Evolutionary conservation across 2,113 vertebrate species (phyloP).

Genomic region (Ictidomys tridecemlineatus): DNA sequence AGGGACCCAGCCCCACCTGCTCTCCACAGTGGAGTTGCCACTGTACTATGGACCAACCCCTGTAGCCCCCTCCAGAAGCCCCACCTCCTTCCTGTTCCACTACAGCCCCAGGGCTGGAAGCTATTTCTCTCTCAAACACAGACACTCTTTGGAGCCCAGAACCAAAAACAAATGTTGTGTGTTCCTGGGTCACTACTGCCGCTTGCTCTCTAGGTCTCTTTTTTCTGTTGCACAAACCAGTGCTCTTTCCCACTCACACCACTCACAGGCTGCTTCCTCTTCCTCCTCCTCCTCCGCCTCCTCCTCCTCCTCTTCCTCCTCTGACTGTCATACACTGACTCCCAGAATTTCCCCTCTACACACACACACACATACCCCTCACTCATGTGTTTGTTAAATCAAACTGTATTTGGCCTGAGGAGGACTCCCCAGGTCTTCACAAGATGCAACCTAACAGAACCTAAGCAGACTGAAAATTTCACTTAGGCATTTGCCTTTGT

Average conservation of each 20-base stretch:
- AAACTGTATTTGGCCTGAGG: background rate
- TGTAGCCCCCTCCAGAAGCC: background rate
- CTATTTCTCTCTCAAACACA: background rate
- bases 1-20: background rate
- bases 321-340: background rate
- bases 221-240: background rate
- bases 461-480: background rate
- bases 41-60: background rate
- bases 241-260: background rate
- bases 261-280: background rate
- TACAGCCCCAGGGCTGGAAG: background rate
- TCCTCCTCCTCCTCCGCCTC: background rate
- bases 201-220: background rate
- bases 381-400: background rate
- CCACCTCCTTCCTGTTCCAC: background rate
- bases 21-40: accelerated
- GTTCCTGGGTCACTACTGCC: background rate
- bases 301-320: background rate
- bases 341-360: background rate
- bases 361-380: background rate
- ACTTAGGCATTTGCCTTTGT: background rate
- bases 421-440: background rate
- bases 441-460: background rate
- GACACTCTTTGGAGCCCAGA: background rate
- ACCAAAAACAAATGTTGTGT: background rate